phyloP scores from a whole-genome alignment of 2,888 invertebrate genomes.

The Cylindroiulus punctatus region DNA sequence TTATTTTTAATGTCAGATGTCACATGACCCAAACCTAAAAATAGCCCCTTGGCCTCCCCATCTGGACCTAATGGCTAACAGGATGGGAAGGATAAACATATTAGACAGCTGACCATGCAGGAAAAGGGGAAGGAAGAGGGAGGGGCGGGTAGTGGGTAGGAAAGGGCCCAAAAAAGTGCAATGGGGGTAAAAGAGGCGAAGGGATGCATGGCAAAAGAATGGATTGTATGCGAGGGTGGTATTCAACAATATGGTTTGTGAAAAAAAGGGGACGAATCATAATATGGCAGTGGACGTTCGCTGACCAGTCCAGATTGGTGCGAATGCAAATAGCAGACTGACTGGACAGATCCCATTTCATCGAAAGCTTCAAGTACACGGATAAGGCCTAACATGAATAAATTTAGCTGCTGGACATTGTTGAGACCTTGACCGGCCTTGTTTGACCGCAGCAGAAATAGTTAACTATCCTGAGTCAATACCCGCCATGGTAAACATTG shows the following conservation, averaged over 20 bases:
- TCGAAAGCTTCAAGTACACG: not conserved
- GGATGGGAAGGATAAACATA: conserved; percentile 55
- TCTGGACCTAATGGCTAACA: conserved; percentile 53
- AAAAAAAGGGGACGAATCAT: conserved; percentile 42
- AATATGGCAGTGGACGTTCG: conserved; percentile 19
- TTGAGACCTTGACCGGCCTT: not conserved
- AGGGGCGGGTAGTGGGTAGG: conserved; percentile 10
- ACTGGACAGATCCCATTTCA: not conserved
- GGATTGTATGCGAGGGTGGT: conserved; percentile 38
- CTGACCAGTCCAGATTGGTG: conserved; percentile 2
- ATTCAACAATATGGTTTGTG: conserved; percentile 28
- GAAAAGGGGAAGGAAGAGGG: conserved; percentile 44
- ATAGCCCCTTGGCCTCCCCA: conserved; percentile 51
- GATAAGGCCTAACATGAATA: not conserved
- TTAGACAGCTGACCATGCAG: conserved; percentile 54
- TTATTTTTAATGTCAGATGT: conserved; percentile 53
- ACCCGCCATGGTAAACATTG: no score
- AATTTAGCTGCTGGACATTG: not conserved
- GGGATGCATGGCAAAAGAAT: not conserved
- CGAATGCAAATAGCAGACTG: conserved; percentile 11
- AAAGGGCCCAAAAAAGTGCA: conserved; percentile 33
- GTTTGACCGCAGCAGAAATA: not conserved
- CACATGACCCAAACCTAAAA: conserved; percentile 55
- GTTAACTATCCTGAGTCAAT: no score
- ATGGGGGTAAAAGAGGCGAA: conserved; percentile 49